Base-by-base conservation (phyloP, 1,140 invertebrate genomes). In the Thalassaphorura encarpata region DNA sequence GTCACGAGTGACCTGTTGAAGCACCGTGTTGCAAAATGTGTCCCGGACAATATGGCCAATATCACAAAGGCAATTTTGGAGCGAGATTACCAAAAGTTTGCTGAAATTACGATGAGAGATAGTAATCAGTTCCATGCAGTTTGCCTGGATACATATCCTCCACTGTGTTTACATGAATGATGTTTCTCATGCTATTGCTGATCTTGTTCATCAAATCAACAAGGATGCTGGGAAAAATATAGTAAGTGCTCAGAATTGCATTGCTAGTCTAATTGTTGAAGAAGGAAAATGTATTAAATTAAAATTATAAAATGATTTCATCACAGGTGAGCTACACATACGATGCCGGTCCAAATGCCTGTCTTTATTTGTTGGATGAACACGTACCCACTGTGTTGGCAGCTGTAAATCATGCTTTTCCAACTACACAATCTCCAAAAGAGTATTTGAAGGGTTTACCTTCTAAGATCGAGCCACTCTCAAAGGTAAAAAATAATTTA, bases 111-210 rank as follows among this genome's bases (percentile, higher is more conserved):
- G 18, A 99, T 99, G 87, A 83, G 83, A 72, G 97, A 99, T 67
- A 97, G 92, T 49, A 99, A 99, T 79, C 89, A 97, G 71, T 83
- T 99, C 66, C 97, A 99, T 77, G 91, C 94, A 2, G 79, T 92
- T 28, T 93, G 89, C 66, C 69, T 93, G 42, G 96, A 99, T 70
- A 91, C 94, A 0, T 95, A 82, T 77, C 97, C 97, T 4, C 95
- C 97, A 0, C n/a, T 85, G 84, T 71, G 73, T 83, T 23, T 98
- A 98, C 68, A 83, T 97, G 82, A 97, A 87, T 67, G 85, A 93
- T 68, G 75, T 80, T 1, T 97, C 93, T 2, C 80, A 84, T 67
- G 72, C 76, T 29, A 84, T 98, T 47, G 76, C 87, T 1, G 73
- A 84, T 64, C 73, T 97, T 57, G 76, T 97, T 36, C 89, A 97